phyloP scores from a whole-genome alignment of 2,113 vertebrate species.

The Spea bombifrons region DNA sequence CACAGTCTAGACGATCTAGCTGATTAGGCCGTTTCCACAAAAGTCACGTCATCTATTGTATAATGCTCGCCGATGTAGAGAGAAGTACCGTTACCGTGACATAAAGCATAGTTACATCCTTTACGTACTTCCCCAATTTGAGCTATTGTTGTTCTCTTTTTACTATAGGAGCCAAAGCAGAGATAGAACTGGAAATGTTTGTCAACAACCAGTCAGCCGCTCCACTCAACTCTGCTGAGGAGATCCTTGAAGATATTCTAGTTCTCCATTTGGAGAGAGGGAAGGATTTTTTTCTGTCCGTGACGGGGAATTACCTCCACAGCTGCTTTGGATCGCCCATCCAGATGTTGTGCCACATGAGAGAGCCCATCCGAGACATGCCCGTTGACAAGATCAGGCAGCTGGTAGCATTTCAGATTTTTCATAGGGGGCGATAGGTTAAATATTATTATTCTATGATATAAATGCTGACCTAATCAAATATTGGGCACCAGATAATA shows the following conservation, averaged over 20 bases:
- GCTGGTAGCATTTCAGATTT: conserved; percentile 70
- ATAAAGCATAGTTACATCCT: too few species aligned
- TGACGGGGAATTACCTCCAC: conserved; percentile 87
- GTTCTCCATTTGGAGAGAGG: conserved; percentile 86
- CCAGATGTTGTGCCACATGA: conserved; percentile 76
- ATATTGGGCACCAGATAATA: too few species aligned
- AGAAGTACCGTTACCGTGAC: too few species aligned
- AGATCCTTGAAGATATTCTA: conserved; percentile 90
- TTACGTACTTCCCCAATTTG: too few species aligned
- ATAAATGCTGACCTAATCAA: too few species aligned
- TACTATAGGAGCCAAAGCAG: conserved; percentile 72
- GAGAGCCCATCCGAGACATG: conserved; percentile 85
- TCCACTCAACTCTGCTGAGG: conserved; percentile 77
- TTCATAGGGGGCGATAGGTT: not conserved
- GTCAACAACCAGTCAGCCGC: conserved; percentile 90
- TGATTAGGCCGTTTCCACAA: too few species aligned
- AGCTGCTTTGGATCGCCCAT: conserved; percentile 91
- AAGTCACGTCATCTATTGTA: too few species aligned
- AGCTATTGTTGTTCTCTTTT: conserved; percentile 21
- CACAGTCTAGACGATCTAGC: too few species aligned
- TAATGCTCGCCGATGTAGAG: too few species aligned
- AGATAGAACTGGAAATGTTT: conserved; percentile 87
- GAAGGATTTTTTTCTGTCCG: conserved; percentile 91
- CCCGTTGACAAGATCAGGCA: conserved; percentile 67
- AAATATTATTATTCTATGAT: not conserved